Evolutionary conservation across 2,113 vertebrate species (phyloP).

Genomic region (Athene cunicularia): DNA sequence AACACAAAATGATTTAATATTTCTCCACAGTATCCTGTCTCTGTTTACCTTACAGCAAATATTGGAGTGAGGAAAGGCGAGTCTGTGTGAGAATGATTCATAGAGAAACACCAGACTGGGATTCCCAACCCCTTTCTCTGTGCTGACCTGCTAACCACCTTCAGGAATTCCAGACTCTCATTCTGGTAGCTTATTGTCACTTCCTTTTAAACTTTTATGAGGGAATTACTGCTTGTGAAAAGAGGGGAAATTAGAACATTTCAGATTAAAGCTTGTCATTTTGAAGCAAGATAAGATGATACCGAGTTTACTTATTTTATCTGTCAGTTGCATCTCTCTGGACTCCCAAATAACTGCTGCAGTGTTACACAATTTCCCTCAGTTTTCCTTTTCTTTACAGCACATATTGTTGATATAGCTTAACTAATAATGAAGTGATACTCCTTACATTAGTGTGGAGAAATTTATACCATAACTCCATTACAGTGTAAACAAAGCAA

Average conservation of each 20-base stretch:
- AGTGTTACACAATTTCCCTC: not conserved
- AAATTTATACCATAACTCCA: not conserved
- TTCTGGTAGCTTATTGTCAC: not conserved
- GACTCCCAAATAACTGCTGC: not conserved
- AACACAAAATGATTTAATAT: constrained; percentile 41
- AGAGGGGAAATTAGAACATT: not conserved
- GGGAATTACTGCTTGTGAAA: not conserved
- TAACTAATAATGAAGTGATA: not conserved
- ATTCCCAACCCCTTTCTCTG: not conserved
- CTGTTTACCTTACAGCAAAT: constrained; percentile 13
- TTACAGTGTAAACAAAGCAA: not conserved
- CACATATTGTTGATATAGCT: not conserved
- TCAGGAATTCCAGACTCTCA: not conserved
- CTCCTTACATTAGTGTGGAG: not conserved
- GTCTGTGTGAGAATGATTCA: not conserved
- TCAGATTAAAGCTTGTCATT: constrained; percentile 26
- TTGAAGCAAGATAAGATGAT: constrained; percentile 11
- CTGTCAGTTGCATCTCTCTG: not conserved
- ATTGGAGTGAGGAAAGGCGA: not conserved
- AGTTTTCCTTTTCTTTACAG: not conserved
- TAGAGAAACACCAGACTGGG: not conserved
- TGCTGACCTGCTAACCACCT: not conserved
- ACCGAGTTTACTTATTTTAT: not conserved
- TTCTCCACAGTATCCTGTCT: not conserved
- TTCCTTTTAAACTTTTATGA: not conserved